Conservation (phyloP, 2,113 vertebrate species). For the Lasiurus cinereus region DNA sequence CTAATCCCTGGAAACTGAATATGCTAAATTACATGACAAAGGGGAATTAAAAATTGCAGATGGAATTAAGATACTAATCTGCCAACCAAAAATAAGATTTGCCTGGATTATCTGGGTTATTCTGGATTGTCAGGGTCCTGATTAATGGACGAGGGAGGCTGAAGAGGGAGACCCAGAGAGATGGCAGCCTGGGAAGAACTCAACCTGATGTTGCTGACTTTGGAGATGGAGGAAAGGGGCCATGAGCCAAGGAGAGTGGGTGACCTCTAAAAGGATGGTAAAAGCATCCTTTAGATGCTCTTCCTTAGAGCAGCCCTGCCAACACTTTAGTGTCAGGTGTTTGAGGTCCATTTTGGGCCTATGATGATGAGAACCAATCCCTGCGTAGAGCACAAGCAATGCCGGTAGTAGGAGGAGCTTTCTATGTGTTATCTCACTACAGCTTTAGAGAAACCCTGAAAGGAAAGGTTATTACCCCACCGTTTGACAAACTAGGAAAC, state of each 20-base stretch:
- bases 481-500: background rate
- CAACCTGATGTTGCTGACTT: background rate
- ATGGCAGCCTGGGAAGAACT: background rate
- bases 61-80: background rate
- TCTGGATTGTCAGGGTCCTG: background rate
- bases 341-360: background rate
- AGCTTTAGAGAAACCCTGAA: background rate
- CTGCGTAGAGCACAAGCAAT: fast-evolving
- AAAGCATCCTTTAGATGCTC: too few species aligned
- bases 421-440: fast-evolving
- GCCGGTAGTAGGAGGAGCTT: background rate
- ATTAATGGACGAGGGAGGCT: background rate
- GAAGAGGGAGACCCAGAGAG: background rate
- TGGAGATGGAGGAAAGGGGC: background rate
- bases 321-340: background rate
- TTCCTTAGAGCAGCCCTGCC: too few species aligned
- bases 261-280: background rate
- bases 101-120: background rate
- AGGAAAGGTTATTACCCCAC: background rate
- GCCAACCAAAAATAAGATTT: background rate
- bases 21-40: background rate
- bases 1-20: background rate
- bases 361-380: fast-evolving
- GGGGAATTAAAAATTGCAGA: background rate
- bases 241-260: background rate